These are phyloP conservation scores for Magallana nippona DNA, from an alignment of 2,888 invertebrate genomes.

Conservation along the genomic window DNA sequence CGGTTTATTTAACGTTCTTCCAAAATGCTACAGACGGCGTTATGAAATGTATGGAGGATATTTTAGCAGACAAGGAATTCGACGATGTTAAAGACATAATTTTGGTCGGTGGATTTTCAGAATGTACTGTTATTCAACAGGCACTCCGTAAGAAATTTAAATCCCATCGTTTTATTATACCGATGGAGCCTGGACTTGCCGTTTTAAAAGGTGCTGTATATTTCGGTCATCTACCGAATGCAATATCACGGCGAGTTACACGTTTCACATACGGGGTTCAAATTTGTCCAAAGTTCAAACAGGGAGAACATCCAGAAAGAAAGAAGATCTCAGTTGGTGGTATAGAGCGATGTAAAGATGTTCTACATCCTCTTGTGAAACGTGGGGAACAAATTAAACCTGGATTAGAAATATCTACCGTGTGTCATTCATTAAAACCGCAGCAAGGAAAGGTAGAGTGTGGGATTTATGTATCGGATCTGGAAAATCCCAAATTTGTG, in stretches of 20 bases:
- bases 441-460: constrained; percentile 41
- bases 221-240: constrained; percentile 53
- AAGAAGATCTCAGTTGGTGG: constrained; percentile 35
- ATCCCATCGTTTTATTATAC: constrained; percentile 39
- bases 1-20: constrained; percentile 40
- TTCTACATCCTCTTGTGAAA: constrained; percentile 47
- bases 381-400: constrained; percentile 46
- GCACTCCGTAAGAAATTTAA: constrained; percentile 46
- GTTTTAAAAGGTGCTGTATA: constrained; percentile 56
- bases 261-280: constrained; percentile 55
- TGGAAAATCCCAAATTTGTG: constrained; percentile 38
- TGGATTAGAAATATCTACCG: constrained; percentile 26
- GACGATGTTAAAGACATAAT: constrained; percentile 46
- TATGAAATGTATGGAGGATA: constrained; percentile 21
- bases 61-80: constrained; percentile 34
- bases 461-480: constrained; percentile 40
- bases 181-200: constrained; percentile 46
- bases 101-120: constrained; percentile 59
- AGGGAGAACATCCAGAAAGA: constrained; percentile 35
- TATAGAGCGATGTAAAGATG: constrained; percentile 48
- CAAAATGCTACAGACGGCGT: constrained; percentile 35
- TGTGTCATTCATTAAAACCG: constrained; percentile 44
- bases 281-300: constrained; percentile 44
- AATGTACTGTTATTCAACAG: constrained; percentile 48
- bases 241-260: constrained; percentile 50